A percentile compares a stretch with the other conserved stretches of the same genome.
Evolutionary conservation across 2,797 vertebrate species (phyloP).

Genomic region (Columba guinea): DNA sequence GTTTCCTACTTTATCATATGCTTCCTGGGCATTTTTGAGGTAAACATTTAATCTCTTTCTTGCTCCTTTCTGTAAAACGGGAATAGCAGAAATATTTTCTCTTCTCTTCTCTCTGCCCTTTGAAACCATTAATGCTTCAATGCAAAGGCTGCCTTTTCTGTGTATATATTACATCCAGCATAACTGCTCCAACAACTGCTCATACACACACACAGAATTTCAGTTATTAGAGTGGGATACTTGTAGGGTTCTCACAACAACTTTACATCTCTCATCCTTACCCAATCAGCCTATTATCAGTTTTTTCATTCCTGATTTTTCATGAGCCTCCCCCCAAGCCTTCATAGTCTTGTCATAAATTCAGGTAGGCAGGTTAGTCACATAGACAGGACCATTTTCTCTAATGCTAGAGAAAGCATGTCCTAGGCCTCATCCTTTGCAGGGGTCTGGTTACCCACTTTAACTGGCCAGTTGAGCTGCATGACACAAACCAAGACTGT

Average conservation of each 20-base stretch:
- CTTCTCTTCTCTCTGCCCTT: background rate
- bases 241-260: background rate
- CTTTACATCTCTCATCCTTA: background rate
- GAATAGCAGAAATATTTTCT: background rate
- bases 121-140: background rate
- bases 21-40: background rate
- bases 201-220: background rate
- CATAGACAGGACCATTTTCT: background rate
- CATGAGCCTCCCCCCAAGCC: background rate
- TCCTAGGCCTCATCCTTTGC: background rate
- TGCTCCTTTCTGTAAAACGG: background rate
- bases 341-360: background rate
- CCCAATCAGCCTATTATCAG: background rate
- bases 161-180: rapidly evolving
- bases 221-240: background rate
- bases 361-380: background rate
- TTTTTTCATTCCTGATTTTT: background rate
- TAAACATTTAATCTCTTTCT: background rate
- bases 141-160: background rate
- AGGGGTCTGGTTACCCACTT: background rate
- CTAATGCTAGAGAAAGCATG: background rate
- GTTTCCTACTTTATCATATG: background rate
- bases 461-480: background rate
- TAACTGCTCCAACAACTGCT: background rate
- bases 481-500: background rate